phyloP scores from a whole-genome alignment of 2,113 vertebrate species.

The Bos taurus region ARS-UCD2.0 NC_037339.1:15167001-15167500 shows the following conservation, averaged over 20 bases:
- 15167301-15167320: constrained; percentile 25
- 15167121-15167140: neutral
- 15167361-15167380: neutral
- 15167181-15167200: neutral
- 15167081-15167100: constrained; percentile 23
- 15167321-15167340: neutral
- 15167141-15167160: constrained; percentile 10
- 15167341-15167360: neutral
- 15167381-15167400: neutral
- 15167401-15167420: neutral
- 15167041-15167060: neutral
- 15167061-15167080: neutral
- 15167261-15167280: neutral
- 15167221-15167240: constrained; percentile 1
- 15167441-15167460: neutral
- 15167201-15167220: neutral
- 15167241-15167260: neutral
- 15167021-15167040: neutral
- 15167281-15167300: neutral
- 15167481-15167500: neutral
- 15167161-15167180: neutral
- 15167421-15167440: neutral
- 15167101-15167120: neutral
- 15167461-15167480: neutral
- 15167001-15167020: neutral